Percentiles rank a stretch among this genome's conserved stretches.
These are phyloP conservation scores for Sesia apiformis DNA, from an alignment of 2,888 invertebrate genomes.

Conservation along the genomic window DNA sequence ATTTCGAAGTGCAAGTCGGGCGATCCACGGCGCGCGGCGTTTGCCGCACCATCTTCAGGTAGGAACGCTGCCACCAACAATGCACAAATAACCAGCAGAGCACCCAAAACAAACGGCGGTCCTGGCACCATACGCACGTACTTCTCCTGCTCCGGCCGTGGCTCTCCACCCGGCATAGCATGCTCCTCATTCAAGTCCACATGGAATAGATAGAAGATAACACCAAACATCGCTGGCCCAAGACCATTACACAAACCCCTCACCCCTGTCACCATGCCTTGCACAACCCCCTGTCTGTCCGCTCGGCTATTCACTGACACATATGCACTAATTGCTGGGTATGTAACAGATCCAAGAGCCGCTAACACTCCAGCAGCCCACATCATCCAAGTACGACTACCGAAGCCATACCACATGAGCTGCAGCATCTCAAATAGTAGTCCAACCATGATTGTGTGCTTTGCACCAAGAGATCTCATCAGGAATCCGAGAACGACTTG, in stretches of 20 bases:
- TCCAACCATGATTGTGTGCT: constrained; percentile 98
- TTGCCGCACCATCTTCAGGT: constrained; percentile 75
- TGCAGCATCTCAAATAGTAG: constrained; percentile 97
- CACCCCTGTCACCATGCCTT: constrained; percentile 99
- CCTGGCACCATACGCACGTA: constrained; percentile 90
- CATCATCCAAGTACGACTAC: constrained; percentile 99
- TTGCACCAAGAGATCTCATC: constrained; percentile 91
- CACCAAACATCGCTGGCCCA: constrained; percentile 98
- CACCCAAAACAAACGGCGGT: constrained; percentile 98
- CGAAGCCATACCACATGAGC: constrained; percentile 97
- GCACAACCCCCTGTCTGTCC: constrained; percentile 97
- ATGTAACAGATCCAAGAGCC: constrained; percentile 96
- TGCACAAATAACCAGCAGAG: constrained; percentile 96
- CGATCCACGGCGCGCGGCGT: constrained; percentile 66
- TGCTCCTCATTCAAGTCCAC: constrained; percentile 94
- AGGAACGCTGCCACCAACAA: constrained; percentile 93
- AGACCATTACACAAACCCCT: constrained; percentile 97
- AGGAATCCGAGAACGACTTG: constrained; percentile 91
- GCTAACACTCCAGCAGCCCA: constrained; percentile 99
- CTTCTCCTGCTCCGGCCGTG: constrained; percentile 59
- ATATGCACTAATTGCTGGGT: constrained; percentile 99
- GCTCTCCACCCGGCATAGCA: constrained; percentile 25
- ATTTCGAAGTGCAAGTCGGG: constrained; percentile 87
- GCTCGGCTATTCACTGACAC: constrained; percentile 97
- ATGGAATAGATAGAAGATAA: constrained; percentile 98